Conservation (phyloP, 2,113 vertebrate genomes). For the Pycnonotus jocosus region DNA sequence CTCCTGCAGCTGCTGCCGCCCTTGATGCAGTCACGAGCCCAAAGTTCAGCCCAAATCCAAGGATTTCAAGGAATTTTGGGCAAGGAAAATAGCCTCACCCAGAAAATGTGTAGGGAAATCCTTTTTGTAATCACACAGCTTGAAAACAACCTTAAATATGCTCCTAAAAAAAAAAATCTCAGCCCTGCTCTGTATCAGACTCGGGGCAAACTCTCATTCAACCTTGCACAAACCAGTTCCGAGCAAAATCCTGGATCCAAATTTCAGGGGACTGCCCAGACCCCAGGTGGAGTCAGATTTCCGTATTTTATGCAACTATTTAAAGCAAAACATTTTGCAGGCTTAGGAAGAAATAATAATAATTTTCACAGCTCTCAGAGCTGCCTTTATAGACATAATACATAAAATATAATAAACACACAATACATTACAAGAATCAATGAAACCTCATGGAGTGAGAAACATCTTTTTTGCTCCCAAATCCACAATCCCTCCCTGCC, state of each 20-base stretch:
- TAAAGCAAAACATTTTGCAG: neutral
- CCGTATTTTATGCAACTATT: accelerated
- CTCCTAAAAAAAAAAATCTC: neutral
- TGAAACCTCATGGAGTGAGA: accelerated
- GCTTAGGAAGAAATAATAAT: accelerated
- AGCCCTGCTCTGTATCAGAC: neutral
- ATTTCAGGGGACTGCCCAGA: neutral
- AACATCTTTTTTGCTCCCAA: neutral
- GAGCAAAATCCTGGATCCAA: neutral
- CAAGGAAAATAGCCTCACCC: neutral
- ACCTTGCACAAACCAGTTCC: accelerated
- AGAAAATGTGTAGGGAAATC: accelerated
- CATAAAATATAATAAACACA: accelerated
- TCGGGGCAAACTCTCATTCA: accelerated
- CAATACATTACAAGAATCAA: accelerated
- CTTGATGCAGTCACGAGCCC: neutral
- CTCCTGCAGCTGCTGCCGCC: neutral
- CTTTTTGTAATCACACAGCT: neutral
- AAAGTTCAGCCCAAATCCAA: neutral
- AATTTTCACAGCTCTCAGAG: accelerated
- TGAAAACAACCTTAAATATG: neutral
- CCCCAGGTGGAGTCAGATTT: accelerated
- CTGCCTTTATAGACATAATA: accelerated
- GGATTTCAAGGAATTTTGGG: neutral
- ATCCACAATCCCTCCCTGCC: neutral